These are phyloP conservation scores for Drosophila kikkawai DNA, from an alignment of 1,140 invertebrate species.

Conservation along the genomic window DNA sequence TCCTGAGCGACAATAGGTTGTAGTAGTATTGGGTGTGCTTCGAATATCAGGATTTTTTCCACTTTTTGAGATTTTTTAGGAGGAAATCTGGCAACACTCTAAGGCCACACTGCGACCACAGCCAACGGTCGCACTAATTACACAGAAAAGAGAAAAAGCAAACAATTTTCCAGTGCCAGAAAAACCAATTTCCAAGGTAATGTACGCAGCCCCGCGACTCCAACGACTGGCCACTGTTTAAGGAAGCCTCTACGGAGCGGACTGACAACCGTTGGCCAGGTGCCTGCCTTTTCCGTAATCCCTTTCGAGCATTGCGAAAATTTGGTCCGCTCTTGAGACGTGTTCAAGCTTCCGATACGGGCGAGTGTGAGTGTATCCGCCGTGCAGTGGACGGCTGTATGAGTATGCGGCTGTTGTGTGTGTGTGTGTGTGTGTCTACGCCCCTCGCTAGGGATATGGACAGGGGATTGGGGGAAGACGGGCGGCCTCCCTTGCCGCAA, in stretches of 20 bases:
- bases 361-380: slow-evolving; percentile 20
- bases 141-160: slow-evolving; percentile 38
- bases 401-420: slow-evolving; percentile 6
- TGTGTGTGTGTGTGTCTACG: slow-evolving; percentile 28
- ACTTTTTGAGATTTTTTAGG: too few relatives aligned
- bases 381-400: slow-evolving; percentile 11
- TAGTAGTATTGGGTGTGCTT: too few relatives aligned
- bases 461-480: neutral
- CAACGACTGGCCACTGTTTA: neutral
- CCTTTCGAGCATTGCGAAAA: neutral
- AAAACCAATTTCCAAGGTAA: slow-evolving; percentile 48
- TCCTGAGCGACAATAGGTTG: too few relatives aligned
- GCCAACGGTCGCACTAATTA: slow-evolving; percentile 36
- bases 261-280: neutral
- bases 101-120: neutral
- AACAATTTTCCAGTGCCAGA: slow-evolving; percentile 43
- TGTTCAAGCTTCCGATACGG: slow-evolving; percentile 43
- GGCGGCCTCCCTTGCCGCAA: neutral
- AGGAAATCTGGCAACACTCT: too few relatives aligned
- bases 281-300: neutral
- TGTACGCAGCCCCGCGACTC: neutral
- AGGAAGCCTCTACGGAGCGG: neutral
- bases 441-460: slow-evolving; percentile 12
- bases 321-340: slow-evolving; percentile 22
- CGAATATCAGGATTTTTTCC: too few relatives aligned